Conservation (phyloP, 2,888 invertebrate species). For the Philereme transversata region DNA sequence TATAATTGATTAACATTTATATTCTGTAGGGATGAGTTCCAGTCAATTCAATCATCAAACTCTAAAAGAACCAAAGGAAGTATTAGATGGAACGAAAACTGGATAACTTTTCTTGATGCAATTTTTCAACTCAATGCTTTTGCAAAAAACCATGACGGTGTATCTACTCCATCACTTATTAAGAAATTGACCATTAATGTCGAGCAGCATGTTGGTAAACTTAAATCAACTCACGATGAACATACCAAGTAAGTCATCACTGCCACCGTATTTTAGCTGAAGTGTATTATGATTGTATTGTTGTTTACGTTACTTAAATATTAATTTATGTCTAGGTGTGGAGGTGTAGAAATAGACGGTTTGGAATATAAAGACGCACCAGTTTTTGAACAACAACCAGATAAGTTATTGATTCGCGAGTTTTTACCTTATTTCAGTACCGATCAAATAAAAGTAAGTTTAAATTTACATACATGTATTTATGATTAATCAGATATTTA, state of each 20-base stretch:
- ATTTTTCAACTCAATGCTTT: slow-evolving; percentile 48
- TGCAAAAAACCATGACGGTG: slow-evolving; percentile 40
- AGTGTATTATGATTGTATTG: not conserved
- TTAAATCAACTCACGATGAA: slow-evolving; percentile 6
- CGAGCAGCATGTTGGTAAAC: slow-evolving; percentile 31
- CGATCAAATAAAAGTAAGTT: slow-evolving; percentile 43
- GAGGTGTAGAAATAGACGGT: slow-evolving; percentile 44
- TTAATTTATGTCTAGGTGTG: slow-evolving; percentile 40
- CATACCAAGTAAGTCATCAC: slow-evolving; percentile 37
- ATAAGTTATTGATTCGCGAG: slow-evolving; percentile 38
- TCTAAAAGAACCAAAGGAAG: slow-evolving; percentile 37
- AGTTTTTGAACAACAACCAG: slow-evolving; percentile 35
- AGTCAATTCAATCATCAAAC: slow-evolving; percentile 43
- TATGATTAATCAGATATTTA: no score
- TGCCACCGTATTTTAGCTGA: not conserved
- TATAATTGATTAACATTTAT: not conserved
- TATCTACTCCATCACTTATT: slow-evolving; percentile 43
- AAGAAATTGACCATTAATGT: slow-evolving; percentile 42
- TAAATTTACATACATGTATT: not conserved
- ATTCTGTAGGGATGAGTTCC: slow-evolving; percentile 45
- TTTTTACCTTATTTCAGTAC: slow-evolving; percentile 47
- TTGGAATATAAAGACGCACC: slow-evolving; percentile 42
- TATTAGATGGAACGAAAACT: slow-evolving; percentile 46
- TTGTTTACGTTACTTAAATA: not conserved
- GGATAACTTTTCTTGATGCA: slow-evolving; percentile 49